Conservation (phyloP, 2,888 invertebrate species). For the Tridacna crocea region DNA sequence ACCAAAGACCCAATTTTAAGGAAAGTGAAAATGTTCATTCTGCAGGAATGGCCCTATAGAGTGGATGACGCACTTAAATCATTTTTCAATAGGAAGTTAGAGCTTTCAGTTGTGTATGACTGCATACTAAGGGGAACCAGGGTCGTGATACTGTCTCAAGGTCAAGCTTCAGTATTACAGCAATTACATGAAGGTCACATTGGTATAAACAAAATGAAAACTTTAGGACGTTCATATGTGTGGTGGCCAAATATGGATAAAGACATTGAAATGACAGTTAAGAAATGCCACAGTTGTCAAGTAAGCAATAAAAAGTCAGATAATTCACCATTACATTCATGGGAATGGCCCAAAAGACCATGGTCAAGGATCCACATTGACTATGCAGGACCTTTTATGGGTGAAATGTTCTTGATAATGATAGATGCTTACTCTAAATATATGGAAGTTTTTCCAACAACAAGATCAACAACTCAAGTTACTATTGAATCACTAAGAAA, state of each 20-base stretch:
- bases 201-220: constrained; percentile 63
- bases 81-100: constrained; percentile 1
- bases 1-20: not conserved
- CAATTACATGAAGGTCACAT: constrained; percentile 54
- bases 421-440: constrained; percentile 69
- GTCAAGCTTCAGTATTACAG: not conserved
- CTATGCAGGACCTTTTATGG: constrained; percentile 65
- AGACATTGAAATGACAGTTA: constrained; percentile 44
- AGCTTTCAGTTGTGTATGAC: not conserved
- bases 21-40: not conserved
- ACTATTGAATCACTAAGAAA: constrained; percentile 55
- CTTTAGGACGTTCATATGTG: constrained; percentile 55
- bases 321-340: constrained; percentile 67
- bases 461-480: constrained; percentile 43
- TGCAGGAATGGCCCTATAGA: constrained; percentile 4
- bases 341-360: constrained; percentile 66
- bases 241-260: constrained; percentile 66
- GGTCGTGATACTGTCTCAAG: constrained; percentile 1
- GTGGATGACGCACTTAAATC: constrained; percentile 6
- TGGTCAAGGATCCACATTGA: constrained; percentile 73
- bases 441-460: constrained; percentile 49
- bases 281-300: constrained; percentile 57
- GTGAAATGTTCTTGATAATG: constrained; percentile 59
- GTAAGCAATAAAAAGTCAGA: constrained; percentile 47
- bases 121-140: constrained; percentile 16